Evolutionary conservation across 2,113 vertebrate genomes (phyloP).

Genomic region (Lamprotornis superbus): DNA sequence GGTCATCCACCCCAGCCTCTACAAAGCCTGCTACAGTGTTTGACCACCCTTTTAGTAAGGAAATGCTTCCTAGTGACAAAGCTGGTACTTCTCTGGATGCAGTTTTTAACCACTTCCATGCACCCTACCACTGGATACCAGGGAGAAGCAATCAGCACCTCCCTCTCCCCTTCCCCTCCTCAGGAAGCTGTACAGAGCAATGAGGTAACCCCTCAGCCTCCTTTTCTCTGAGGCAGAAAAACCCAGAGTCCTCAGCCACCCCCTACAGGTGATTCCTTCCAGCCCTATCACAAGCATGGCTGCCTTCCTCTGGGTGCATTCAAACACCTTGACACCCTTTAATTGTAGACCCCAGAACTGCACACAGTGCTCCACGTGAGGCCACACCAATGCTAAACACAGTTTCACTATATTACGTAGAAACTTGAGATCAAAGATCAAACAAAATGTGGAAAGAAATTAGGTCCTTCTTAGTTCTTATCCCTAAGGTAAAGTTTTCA

Average conservation of each 20-base stretch:
- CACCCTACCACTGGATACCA: not conserved
- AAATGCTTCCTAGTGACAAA: not conserved
- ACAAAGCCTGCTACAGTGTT: not conserved
- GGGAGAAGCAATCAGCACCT: not conserved
- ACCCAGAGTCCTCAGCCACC: not conserved
- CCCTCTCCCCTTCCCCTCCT: not conserved
- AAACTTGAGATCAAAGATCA: not conserved
- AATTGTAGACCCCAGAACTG: not conserved
- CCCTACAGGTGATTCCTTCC: not conserved
- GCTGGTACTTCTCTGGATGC: not conserved
- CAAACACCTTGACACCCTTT: not conserved
- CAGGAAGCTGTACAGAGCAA: not conserved
- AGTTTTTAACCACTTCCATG: not conserved
- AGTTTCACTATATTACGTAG: not conserved
- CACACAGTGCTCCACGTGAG: not conserved
- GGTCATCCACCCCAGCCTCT: rapidly evolving
- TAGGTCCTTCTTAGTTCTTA: not conserved
- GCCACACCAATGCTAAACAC: not conserved
- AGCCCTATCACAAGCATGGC: not conserved
- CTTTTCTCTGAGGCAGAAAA: not conserved
- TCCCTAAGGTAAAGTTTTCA: not conserved
- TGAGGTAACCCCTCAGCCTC: not conserved
- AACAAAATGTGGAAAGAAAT: not conserved
- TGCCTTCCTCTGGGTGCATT: not conserved
- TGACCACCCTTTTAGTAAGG: not conserved